phyloP scores from a whole-genome alignment of 2,888 invertebrate genomes.

The Beris chalybata region DNA sequence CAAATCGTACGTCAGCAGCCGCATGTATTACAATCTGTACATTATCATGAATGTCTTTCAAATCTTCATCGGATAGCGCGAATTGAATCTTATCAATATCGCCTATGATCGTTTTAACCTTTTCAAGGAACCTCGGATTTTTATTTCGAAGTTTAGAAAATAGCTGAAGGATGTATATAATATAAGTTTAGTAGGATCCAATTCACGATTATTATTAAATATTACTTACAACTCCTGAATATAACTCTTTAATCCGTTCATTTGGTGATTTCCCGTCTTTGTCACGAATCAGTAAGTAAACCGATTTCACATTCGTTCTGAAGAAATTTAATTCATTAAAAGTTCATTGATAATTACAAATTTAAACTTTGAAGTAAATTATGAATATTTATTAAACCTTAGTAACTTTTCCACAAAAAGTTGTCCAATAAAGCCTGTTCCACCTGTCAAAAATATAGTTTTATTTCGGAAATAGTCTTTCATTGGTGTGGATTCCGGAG shows the following conservation, averaged over 20 bases:
- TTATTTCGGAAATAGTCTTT: conserved; percentile 42
- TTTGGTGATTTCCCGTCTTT: conserved; percentile 32
- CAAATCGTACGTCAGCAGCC: conserved; percentile 45
- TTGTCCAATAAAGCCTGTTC: conserved; percentile 44
- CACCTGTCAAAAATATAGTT: conserved; percentile 43
- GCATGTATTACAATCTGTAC: conserved; percentile 45
- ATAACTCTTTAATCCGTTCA: conserved; percentile 24
- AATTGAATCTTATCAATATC: conserved; percentile 41
- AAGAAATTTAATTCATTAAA: neutral
- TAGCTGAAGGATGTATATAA: conserved; percentile 27
- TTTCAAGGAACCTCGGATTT: conserved; percentile 40
- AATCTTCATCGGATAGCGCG: conserved; percentile 40
- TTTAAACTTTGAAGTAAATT: neutral
- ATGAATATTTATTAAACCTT: conserved; percentile 34
- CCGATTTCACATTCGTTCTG: conserved; percentile 28
- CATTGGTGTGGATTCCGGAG: conserved; percentile 39
- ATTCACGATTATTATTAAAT: neutral
- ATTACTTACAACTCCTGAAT: conserved; percentile 16
- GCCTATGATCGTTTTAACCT: conserved; percentile 44
- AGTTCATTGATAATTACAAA: neutral
- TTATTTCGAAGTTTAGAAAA: conserved; percentile 36
- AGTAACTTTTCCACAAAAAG: conserved; percentile 44
- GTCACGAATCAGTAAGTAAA: conserved; percentile 25
- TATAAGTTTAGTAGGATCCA: neutral
- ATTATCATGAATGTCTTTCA: conserved; percentile 40